Base-by-base conservation (phyloP, 2,113 vertebrate genomes). In the Melanostigma gelatinosum region DNA sequence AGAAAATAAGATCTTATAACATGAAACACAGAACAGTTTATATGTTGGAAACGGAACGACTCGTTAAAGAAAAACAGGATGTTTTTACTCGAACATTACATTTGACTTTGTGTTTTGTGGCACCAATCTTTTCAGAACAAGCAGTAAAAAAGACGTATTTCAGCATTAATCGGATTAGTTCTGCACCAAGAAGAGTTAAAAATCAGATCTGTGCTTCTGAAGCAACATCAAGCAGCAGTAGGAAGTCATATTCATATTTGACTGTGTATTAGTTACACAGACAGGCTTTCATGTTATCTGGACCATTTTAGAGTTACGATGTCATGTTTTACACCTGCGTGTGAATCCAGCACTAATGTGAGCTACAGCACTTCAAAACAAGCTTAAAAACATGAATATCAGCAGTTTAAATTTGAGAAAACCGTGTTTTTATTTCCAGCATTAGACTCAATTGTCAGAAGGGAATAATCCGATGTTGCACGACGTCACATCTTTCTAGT, bases 11-110 rank as follows among this genome's bases (percentile, higher is more conserved):
- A 50, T n/a, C 38, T 46, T 46, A 29, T 2, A 77, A 54, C 22
- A 32, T 20, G 24, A 77, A 42, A 58, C n/a, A 22, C 24, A 61
- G 60, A 68, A 75, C 62, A 62, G 40, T 62, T 69, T 36, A 64
- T 57, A 71, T 61, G 22, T 16, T 57, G 36, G 52, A 88, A 71
- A 55, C 6, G 24, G 44, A 22, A 32, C 11, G 6, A 3, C 32
- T 22, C 20, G 48, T 27, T 24, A 16, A 72, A 34, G 57, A 63
- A 63, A 64, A 20, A 66, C 40, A 62, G 8, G 12, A 62, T 36
- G 62, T 8, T 64, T 63, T 64, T 15, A 66, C 40, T 18, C n/a
- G 18, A 4, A 22, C 8, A 15, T 16, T 1, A 5, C 12, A 36
- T 13, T 3, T 1, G 18, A 46, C 48, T 27, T 65, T 34, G 18